A percentile compares a stretch with the other conserved stretches of the same genome.
phyloP scores from a whole-genome alignment of 2,113 vertebrate genomes.

The Apeltes quadracus region DNA sequence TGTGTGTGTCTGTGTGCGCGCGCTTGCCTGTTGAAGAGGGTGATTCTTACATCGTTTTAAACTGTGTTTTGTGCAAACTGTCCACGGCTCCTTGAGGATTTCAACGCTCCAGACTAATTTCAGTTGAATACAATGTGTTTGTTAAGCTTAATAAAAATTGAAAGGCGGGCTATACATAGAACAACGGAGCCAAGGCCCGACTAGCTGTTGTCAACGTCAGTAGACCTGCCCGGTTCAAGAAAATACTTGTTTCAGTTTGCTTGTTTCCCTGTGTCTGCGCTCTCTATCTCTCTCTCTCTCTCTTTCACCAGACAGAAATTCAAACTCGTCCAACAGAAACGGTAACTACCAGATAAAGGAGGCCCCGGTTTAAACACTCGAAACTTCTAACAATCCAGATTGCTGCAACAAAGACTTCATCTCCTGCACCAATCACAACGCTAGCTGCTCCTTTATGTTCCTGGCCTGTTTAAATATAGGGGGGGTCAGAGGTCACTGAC shows the following conservation, averaged over 20 bases:
- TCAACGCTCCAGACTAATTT: not conserved
- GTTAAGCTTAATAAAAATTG: not conserved
- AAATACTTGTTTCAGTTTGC: not conserved
- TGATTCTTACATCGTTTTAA: slow-evolving; percentile 33
- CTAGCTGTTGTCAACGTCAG: too few relatives aligned
- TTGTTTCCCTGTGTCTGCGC: too few relatives aligned
- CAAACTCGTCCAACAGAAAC: not conserved
- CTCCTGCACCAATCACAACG: slow-evolving; percentile 37
- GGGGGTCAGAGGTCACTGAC: slow-evolving; percentile 66
- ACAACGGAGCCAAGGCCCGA: not conserved
- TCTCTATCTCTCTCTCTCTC: too few relatives aligned
- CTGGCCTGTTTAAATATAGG: slow-evolving; percentile 48
- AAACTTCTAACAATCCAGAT: slow-evolving; percentile 9
- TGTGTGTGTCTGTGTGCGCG: too few relatives aligned
- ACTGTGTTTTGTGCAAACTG: not conserved
- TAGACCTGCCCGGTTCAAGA: not conserved
- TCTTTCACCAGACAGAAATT: not conserved
- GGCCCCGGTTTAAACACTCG: not conserved
- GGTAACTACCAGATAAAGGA: not conserved
- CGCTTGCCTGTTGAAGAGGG: slow-evolving; percentile 6
- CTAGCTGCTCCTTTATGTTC: slow-evolving; percentile 51
- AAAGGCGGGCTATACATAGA: not conserved
- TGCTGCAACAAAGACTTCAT: not conserved
- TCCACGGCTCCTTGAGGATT: not conserved
- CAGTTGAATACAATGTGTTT: not conserved